Percentiles rank a stretch among this genome's conserved stretches.
phyloP scores from a whole-genome alignment of 2,888 invertebrate genomes.

The Xanthorhoe designata region DNA sequence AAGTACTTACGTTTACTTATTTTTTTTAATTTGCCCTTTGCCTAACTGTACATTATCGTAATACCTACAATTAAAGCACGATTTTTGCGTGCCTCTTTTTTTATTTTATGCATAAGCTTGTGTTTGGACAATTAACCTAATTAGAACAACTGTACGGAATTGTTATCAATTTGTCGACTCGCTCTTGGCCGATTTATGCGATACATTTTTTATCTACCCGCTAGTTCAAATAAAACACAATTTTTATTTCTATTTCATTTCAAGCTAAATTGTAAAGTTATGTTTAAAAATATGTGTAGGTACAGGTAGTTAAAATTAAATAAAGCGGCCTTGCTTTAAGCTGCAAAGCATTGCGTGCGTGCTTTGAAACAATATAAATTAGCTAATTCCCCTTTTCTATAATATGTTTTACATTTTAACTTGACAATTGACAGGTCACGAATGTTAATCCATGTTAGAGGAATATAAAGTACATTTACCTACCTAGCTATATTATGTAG shows the following conservation, averaged over 20 bases:
- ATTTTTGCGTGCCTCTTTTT: no score
- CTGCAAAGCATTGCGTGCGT: neutral
- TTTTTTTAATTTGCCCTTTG: no score
- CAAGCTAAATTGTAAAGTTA: neutral
- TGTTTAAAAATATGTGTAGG: neutral
- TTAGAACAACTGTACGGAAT: conserved; percentile 1
- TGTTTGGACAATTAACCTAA: no score
- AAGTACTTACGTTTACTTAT: no score
- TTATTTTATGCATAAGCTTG: no score
- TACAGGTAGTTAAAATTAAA: neutral
- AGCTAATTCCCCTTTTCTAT: neutral
- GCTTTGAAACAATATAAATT: neutral
- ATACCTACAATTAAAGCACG: no score
- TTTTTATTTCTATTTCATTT: neutral
- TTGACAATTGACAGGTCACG: neutral
- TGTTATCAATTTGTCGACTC: neutral
- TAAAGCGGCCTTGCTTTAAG: neutral
- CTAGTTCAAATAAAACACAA: neutral
- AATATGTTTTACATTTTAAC: neutral
- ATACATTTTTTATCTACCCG: neutral
- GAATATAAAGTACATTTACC: no score
- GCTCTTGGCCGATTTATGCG: conserved; percentile 5
- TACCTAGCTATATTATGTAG: no score
- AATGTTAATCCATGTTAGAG: neutral
- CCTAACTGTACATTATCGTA: no score